Percentiles rank a stretch among this genome's conserved stretches.
These are phyloP conservation scores for Asteroscopus sphinx DNA, from an alignment of 2,888 invertebrate genomes.

Conservation along the genomic window DNA sequence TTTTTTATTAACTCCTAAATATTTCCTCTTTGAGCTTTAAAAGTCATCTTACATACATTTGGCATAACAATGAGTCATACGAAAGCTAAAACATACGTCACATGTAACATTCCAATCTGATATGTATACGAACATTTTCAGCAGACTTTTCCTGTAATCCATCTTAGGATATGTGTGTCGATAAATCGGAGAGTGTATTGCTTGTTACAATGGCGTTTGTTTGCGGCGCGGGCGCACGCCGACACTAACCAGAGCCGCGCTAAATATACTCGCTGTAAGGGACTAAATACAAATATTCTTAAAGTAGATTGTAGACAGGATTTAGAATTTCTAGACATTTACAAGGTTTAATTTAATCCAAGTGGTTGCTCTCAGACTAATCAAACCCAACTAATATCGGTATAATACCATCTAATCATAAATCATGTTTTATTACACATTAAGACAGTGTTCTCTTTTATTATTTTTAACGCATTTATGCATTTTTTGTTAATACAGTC, in stretches of 20 bases:
- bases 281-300: conserved; percentile 17
- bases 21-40: too few relatives aligned
- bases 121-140: conserved; percentile 1
- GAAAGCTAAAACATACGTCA: neutral
- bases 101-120: neutral
- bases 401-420: too few relatives aligned
- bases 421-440: too few relatives aligned
- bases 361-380: too few relatives aligned
- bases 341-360: too few relatives aligned
- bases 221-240: conserved; percentile 27
- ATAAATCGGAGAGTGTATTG: conserved; percentile 46
- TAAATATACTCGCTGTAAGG: conserved; percentile 49
- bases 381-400: too few relatives aligned
- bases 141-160: conserved; percentile 15
- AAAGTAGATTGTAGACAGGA: neutral
- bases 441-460: too few relatives aligned
- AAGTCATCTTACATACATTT: too few relatives aligned
- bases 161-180: conserved; percentile 24
- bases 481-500: too few relatives aligned
- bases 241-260: conserved; percentile 52
- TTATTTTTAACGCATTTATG: too few relatives aligned
- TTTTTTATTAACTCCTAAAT: too few relatives aligned
- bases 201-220: conserved; percentile 51
- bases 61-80: too few relatives aligned
- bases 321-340: conserved; percentile 2